phyloP scores from a whole-genome alignment of 1,140 invertebrate genomes.

The Arion vulgaris region DNA sequence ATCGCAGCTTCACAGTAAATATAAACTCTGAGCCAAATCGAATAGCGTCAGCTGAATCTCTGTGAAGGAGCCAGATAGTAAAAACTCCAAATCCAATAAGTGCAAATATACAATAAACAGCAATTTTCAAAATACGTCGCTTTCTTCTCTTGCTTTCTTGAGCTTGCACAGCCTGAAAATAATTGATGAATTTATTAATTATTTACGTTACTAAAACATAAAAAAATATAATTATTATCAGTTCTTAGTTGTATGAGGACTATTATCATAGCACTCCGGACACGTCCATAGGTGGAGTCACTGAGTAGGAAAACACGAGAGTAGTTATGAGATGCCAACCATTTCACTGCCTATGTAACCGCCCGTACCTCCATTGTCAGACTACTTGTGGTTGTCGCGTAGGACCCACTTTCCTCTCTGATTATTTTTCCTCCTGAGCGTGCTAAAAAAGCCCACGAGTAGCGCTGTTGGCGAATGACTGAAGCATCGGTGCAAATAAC shows the following conservation, averaged over 20 bases:
- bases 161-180: conserved; percentile 48
- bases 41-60: conserved; percentile 43
- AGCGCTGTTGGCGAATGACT: too few species aligned
- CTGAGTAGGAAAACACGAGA: too few species aligned
- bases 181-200: neutral
- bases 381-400: neutral
- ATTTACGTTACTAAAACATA: neutral
- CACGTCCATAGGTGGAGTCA: too few species aligned
- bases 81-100: conserved; percentile 48
- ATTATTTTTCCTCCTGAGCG: too few species aligned
- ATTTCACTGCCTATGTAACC: too few species aligned
- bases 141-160: conserved; percentile 52
- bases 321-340: too few species aligned
- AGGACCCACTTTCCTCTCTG: neutral
- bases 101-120: conserved; percentile 50
- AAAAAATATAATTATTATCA: neutral
- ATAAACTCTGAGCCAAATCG: conserved; percentile 40
- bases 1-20: conserved; percentile 48
- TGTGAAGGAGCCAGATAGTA: conserved; percentile 50
- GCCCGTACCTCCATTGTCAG: too few species aligned
- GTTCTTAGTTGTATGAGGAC: too few species aligned
- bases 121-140: conserved; percentile 50
- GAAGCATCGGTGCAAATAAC: too few species aligned
- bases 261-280: too few species aligned
- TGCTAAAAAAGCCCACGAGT: too few species aligned